Conservation (phyloP, 2,113 vertebrate genomes). For the Alethe castanea region DNA sequence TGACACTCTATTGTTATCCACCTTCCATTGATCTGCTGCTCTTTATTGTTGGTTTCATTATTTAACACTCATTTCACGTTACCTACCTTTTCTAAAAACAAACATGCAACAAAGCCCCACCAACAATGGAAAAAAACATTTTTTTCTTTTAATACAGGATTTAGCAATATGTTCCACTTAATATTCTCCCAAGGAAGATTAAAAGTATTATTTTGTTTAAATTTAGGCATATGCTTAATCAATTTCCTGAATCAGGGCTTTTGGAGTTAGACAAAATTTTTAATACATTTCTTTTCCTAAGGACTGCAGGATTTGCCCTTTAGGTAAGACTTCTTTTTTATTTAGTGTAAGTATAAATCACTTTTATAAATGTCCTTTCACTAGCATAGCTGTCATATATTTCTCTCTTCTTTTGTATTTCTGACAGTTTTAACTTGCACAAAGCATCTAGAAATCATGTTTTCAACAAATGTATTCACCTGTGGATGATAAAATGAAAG, state of each 20-base stretch:
- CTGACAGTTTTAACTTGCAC: constrained; percentile 58
- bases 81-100: neutral
- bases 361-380: constrained; percentile 62
- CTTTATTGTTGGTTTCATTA: neutral
- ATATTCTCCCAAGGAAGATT: neutral
- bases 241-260: neutral
- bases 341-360: constrained; percentile 64
- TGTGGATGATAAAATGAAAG: constrained; percentile 63
- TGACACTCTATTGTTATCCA: neutral
- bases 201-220: neutral
- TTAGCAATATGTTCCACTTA: neutral
- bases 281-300: neutral
- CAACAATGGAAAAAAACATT: neutral
- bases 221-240: neutral
- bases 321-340: constrained; percentile 51
- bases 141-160: neutral
- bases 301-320: constrained; percentile 50
- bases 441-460: constrained; percentile 53
- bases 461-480: constrained; percentile 70
- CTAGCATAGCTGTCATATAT: constrained; percentile 52
- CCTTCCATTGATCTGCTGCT: neutral
- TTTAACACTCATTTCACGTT: neutral
- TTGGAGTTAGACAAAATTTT: neutral
- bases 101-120: neutral
- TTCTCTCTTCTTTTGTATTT: constrained; percentile 60